Base-by-base conservation (phyloP, 2,797 vertebrate genomes). In the Salmo trutta region DNA sequence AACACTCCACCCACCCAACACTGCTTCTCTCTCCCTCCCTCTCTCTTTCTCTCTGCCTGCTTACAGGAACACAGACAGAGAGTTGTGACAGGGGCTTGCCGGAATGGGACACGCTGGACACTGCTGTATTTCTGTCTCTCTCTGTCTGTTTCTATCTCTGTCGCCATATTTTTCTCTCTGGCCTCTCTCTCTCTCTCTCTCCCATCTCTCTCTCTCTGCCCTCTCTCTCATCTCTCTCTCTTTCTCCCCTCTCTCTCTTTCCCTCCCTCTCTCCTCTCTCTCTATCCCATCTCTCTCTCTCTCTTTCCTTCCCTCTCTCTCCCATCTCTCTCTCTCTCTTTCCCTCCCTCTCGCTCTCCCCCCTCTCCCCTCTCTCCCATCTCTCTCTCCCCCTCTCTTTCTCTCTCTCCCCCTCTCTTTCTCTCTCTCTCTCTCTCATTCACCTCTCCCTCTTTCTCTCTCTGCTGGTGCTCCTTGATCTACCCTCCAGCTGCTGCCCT, bases 381-480 rank as follows among this genome's bases (percentile, higher is more conserved):
- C 24, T 24, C 3, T 14, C 47, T 1, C 65, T 31, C 76, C 75
- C 74, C 66, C 41, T 80, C 17, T 82, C 73, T 82, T 64, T 83
- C 85, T 84, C 84, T 76, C 79, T 74, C 79, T 56, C 69, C 82
- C 79, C 82, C 54, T 75, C 76, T 77, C 65, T 75, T 69, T 21
- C 24, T 24, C 24, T 24, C 24, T 59, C 74, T 51, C 66, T 75
- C 51, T 24, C 59, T 41, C 69, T 17, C 70, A 59, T 21, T 75
- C 69, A 52, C 36, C 77, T 33, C 16, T 75, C 41, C 79, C 67
- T 78, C 19, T 77, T 77, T 81, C 12, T 70, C 66, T 33, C 51
- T 68, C 74, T 86, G 70, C 78, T 72, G 81, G 73, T 71, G 29
- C 33, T 82, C 86, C 81, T 54, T 47, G 41, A 47, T 47, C 41